These are phyloP conservation scores for Eupristina koningsbergeri DNA, from an alignment of 1,140 invertebrate genomes.

Conservation along the genomic window DNA sequence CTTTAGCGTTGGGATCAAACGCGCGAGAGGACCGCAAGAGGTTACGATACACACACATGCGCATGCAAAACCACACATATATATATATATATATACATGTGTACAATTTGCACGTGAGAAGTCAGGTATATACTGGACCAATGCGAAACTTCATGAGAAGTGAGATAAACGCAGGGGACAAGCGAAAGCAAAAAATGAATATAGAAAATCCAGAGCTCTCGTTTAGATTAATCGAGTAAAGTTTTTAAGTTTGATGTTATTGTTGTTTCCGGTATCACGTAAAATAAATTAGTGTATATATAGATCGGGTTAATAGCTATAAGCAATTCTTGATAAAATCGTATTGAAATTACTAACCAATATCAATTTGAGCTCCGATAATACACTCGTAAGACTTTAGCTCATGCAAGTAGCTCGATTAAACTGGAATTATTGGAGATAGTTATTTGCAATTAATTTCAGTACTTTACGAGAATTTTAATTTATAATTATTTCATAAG, in stretches of 20 bases:
- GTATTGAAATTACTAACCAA: slow-evolving; percentile 21
- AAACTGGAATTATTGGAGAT: slow-evolving; percentile 20
- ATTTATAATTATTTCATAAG: not conserved
- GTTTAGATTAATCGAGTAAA: not conserved
- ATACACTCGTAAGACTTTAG: slow-evolving; percentile 14
- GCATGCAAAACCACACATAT: not conserved
- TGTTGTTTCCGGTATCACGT: not conserved
- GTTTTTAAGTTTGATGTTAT: not conserved
- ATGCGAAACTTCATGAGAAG: not conserved
- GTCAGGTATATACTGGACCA: too few species aligned
- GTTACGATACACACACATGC: not conserved
- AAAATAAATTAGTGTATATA: not conserved
- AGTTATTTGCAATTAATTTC: not conserved
- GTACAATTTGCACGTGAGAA: too few species aligned
- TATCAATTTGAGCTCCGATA: not conserved
- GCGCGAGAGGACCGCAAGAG: not conserved
- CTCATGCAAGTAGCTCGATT: not conserved
- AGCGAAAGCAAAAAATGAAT: not conserved
- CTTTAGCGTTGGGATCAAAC: slow-evolving; percentile 24
- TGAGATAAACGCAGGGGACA: too few species aligned
- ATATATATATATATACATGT: too few species aligned
- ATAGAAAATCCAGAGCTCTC: not conserved
- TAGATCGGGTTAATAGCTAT: not conserved
- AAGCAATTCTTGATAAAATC: not conserved
- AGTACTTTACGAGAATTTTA: not conserved